Evolutionary conservation across 2,888 invertebrate species (phyloP).

Genomic region (Chloroclystis v-ata): DNA sequence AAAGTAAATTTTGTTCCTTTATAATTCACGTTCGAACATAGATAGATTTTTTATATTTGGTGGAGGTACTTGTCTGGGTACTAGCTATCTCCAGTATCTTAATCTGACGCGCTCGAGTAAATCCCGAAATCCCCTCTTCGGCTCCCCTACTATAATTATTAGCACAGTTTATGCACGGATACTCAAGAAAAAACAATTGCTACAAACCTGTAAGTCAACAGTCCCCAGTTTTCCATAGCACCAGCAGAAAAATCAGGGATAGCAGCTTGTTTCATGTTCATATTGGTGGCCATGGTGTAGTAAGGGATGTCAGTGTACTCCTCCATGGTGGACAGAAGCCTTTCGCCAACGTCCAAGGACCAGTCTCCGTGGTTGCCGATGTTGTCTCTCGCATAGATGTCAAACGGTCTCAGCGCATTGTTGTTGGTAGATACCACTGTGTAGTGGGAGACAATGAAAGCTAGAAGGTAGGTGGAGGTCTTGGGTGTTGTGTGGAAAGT

Average conservation of each 20-base stretch:
- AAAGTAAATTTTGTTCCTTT: too few species aligned
- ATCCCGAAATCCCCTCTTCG: too few species aligned
- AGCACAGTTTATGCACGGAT: too few species aligned
- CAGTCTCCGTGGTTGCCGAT: constrained; percentile 59
- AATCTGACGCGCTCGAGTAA: too few species aligned
- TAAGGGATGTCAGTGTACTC: constrained; percentile 75
- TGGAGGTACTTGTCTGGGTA: too few species aligned
- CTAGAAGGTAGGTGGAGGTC: constrained; percentile 91
- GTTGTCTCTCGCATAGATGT: constrained; percentile 65
- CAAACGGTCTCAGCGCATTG: constrained; percentile 46
- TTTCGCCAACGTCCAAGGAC: constrained; percentile 63
- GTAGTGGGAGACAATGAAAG: constrained; percentile 91
- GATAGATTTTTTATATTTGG: too few species aligned
- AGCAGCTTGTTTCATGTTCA: constrained; percentile 83
- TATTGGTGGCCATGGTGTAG: constrained; percentile 68
- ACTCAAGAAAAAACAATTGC: not conserved
- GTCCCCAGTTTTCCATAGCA: constrained; percentile 93
- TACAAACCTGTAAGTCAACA: constrained; percentile 84
- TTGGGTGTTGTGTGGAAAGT: constrained; percentile 76
- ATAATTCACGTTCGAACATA: too few species aligned
- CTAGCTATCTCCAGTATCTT: too few species aligned
- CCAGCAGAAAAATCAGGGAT: constrained; percentile 88
- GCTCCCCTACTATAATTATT: too few species aligned
- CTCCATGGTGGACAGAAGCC: constrained; percentile 73
- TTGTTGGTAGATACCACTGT: constrained; percentile 38